Conservation (phyloP, 1,140 invertebrate species). For the Theocolax elegans region DNA sequence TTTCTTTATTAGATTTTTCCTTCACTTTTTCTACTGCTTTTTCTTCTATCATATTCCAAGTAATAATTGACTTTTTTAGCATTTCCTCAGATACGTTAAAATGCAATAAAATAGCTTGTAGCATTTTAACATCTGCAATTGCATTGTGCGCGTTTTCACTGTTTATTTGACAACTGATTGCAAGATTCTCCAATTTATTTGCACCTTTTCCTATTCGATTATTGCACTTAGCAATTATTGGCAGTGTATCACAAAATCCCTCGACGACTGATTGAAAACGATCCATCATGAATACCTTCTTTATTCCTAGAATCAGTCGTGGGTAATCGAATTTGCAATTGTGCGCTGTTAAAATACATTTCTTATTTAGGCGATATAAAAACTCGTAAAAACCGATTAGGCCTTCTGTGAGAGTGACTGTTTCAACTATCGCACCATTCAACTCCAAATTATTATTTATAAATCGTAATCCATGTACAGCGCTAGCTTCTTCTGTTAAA, state of each 20-base stretch:
- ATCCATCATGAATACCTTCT: constrained; percentile 35
- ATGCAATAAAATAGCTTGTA: constrained; percentile 23
- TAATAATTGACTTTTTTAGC: neutral
- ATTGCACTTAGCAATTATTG: neutral
- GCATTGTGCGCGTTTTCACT: constrained; percentile 20
- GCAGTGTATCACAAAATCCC: constrained; percentile 6
- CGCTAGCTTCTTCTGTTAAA: constrained; percentile 32
- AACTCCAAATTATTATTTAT: constrained; percentile 9
- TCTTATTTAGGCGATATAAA: constrained; percentile 29
- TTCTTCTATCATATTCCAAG: neutral
- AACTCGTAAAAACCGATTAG: constrained; percentile 32
- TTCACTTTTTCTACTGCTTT: too few relatives aligned
- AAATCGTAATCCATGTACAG: constrained; percentile 21
- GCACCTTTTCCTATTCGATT: neutral
- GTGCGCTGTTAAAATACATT: constrained; percentile 40
- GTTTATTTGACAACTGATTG: constrained; percentile 14
- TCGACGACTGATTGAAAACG: constrained; percentile 13
- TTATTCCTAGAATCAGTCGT: constrained; percentile 30
- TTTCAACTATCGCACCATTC: constrained; percentile 13
- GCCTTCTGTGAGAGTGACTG: constrained; percentile 22
- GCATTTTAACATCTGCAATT: constrained; percentile 26
- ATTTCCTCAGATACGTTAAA: neutral
- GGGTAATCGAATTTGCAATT: too few relatives aligned
- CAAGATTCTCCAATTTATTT: constrained; percentile 35
- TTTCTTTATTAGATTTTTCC: too few relatives aligned